A percentile compares a stretch with the other conserved stretches of the same genome.
Conservation (phyloP, 2,797 vertebrate species). For the Enteromius mattozi region DNA sequence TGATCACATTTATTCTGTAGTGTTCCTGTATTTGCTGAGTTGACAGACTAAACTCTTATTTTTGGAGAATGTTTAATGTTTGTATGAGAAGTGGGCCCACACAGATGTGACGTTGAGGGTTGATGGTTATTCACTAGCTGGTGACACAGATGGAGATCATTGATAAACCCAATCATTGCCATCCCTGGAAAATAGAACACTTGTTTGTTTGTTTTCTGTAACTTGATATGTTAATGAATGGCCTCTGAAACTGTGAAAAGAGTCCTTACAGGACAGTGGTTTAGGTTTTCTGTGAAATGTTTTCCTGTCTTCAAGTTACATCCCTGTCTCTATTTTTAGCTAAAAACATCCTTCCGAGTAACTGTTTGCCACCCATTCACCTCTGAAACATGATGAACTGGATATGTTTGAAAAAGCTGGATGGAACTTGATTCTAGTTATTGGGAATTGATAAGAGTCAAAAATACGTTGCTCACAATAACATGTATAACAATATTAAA, state of each 20-base stretch:
- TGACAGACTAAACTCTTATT: not conserved
- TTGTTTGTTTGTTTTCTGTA: not conserved
- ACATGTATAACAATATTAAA: not conserved
- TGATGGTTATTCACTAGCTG: not conserved
- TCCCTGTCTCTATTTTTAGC: not conserved
- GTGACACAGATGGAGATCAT: not conserved
- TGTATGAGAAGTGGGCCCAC: not conserved
- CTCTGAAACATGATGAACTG: not conserved
- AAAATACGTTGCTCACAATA: not conserved
- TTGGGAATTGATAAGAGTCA: not conserved
- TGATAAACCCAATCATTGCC: not conserved
- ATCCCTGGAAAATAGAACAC: not conserved
- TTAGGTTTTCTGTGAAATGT: not conserved
- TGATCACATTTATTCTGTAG: not conserved
- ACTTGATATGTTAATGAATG: constrained; percentile 6
- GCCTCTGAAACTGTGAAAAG: not conserved
- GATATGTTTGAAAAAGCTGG: not conserved
- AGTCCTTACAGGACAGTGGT: too few species aligned
- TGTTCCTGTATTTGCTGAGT: not conserved
- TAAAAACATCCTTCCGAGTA: not conserved
- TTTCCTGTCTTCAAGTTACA: not conserved
- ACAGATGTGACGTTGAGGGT: too few species aligned
- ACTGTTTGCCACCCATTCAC: not conserved
- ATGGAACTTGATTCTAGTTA: not conserved
- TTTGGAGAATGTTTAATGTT: not conserved